Conservation (phyloP, 2,113 vertebrate species). For the Atractosteus spatula region DNA sequence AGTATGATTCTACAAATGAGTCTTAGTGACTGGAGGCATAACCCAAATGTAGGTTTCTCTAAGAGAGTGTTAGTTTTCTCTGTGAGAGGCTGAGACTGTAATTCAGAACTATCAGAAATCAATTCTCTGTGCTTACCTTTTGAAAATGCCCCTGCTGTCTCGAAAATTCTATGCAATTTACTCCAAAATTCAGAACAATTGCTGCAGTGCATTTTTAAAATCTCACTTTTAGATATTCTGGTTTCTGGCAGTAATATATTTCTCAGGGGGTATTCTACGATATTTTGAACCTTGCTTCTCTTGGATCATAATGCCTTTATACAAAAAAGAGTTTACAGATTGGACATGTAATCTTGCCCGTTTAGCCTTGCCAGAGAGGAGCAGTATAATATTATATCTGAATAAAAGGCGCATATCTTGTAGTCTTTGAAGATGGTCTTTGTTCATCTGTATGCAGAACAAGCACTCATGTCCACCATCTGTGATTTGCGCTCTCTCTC, state of each 20-base stretch:
- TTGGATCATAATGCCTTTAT: background rate
- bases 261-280: background rate
- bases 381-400: background rate
- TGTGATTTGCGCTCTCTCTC: conserved; percentile 33
- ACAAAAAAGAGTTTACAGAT: background rate
- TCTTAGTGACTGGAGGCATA: too few species aligned
- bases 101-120: conserved; percentile 50
- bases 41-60: too few species aligned
- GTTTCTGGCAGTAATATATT: conserved; percentile 1
- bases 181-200: conserved; percentile 55
- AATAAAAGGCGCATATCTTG: background rate
- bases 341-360: background rate
- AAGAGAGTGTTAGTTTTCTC: conserved; percentile 29
- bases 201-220: conserved; percentile 50
- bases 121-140: conserved; percentile 52
- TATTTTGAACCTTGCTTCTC: background rate
- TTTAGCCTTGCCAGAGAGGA: background rate
- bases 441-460: conserved; percentile 19
- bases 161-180: conserved; percentile 57
- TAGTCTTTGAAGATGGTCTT: conserved; percentile 5
- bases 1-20: too few species aligned
- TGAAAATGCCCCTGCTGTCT: conserved; percentile 45
- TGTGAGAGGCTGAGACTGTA: conserved; percentile 41
- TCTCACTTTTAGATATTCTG: conserved; percentile 2
- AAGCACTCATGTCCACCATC: conserved; percentile 20